phyloP scores from a whole-genome alignment of 1,140 invertebrate species.

The Gonatopus flavifemur region DNA sequence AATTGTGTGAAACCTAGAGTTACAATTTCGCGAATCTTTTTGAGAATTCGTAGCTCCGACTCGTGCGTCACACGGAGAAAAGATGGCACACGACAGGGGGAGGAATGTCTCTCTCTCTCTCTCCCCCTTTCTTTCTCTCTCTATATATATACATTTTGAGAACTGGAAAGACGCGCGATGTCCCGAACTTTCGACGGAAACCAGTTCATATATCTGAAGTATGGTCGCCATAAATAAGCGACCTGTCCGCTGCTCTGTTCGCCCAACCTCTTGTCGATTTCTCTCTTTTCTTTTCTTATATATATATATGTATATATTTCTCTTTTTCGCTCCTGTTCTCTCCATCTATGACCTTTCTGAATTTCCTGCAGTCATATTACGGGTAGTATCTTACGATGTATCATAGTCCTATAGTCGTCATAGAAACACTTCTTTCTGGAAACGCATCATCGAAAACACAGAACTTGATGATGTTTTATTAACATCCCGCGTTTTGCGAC shows the following conservation, averaged over 20 bases:
- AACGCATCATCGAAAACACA: too few species aligned
- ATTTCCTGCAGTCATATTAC: slow-evolving; percentile 43
- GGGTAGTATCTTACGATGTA: too few species aligned
- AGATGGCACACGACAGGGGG: slow-evolving; percentile 29
- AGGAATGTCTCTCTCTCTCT: slow-evolving; percentile 30
- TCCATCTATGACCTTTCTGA: slow-evolving; percentile 25
- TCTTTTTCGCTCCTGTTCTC: background rate
- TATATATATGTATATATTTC: background rate
- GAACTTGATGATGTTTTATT: too few species aligned
- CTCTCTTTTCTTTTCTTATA: background rate
- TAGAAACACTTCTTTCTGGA: too few species aligned
- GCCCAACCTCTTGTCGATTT: slow-evolving; percentile 12
- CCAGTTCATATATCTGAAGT: slow-evolving; percentile 60
- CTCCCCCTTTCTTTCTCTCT: slow-evolving; percentile 23
- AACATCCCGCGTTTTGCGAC: too few species aligned
- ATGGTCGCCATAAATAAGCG: slow-evolving; percentile 59
- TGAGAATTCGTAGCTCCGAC: too few species aligned
- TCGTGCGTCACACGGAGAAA: too few species aligned
- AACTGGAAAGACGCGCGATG: slow-evolving; percentile 51
- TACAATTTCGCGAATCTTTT: too few species aligned
- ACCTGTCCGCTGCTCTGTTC: slow-evolving; percentile 47
- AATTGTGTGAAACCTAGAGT: too few species aligned
- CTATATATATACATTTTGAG: slow-evolving; percentile 47
- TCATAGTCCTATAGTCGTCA: too few species aligned
- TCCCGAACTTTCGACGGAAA: slow-evolving; percentile 58